phyloP scores from a whole-genome alignment of 2,797 vertebrate genomes.

The Macrochelys suwanniensis region DNA sequence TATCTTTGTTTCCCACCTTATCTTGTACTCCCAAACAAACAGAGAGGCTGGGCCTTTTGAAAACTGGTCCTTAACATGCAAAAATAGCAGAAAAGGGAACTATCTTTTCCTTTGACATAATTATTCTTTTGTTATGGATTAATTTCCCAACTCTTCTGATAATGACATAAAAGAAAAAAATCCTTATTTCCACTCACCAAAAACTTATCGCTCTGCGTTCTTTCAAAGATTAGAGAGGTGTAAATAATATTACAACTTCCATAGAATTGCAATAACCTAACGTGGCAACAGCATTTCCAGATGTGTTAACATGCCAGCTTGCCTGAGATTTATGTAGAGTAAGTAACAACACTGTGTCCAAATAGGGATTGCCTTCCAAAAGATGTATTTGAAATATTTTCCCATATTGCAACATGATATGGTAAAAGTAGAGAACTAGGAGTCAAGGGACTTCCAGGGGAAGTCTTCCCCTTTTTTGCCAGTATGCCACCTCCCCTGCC shows the following conservation, averaged over 20 bases:
- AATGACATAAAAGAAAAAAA: not conserved
- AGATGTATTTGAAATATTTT: fast-evolving
- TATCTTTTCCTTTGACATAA: not conserved
- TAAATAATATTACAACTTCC: not conserved
- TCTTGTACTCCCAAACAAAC: not conserved
- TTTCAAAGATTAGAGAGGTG: not conserved
- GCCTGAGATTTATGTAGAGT: not conserved
- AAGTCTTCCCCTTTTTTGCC: too few species aligned
- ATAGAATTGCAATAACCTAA: fast-evolving
- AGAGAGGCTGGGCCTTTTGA: not conserved
- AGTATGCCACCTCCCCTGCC: too few species aligned
- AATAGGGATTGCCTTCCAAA: not conserved
- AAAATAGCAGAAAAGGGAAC: too few species aligned
- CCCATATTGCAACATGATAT: not conserved
- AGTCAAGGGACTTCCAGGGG: too few species aligned
- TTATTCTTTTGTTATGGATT: not conserved
- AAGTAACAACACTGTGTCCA: not conserved
- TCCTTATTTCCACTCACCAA: fast-evolving
- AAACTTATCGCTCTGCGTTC: not conserved
- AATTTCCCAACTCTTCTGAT: fast-evolving
- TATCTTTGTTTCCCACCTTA: fast-evolving
- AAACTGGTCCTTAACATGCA: not conserved
- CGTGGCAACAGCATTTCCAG: fast-evolving
- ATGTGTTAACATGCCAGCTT: fast-evolving
- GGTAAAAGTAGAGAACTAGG: too few species aligned